These are phyloP conservation scores for Solea solea DNA, from an alignment of 2,113 vertebrate species.

Conservation along the genomic window DNA sequence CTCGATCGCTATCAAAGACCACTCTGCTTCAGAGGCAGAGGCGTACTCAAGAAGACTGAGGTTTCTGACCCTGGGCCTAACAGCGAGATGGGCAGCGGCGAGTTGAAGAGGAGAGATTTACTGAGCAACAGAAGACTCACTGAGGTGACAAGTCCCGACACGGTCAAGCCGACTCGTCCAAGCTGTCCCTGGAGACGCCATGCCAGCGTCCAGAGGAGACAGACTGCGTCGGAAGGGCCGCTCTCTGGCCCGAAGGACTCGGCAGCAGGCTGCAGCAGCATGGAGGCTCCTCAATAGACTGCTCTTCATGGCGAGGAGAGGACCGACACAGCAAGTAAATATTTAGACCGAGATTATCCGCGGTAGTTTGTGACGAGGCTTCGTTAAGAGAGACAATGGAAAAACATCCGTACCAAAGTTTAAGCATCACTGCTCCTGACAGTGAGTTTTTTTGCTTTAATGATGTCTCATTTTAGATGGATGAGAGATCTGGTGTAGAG, in stretches of 20 bases:
- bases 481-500: background rate
- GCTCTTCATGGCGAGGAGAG: conserved; percentile 77
- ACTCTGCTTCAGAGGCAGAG: conserved; percentile 22
- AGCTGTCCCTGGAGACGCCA: conserved; percentile 31
- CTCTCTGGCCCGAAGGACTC: conserved; percentile 79
- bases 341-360: background rate
- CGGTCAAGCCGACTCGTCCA: background rate
- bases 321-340: conserved; percentile 12
- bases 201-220: conserved; percentile 79
- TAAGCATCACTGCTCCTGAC: background rate
- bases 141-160: background rate
- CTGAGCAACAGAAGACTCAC: conserved; percentile 16
- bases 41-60: conserved; percentile 17
- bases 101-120: conserved; percentile 12
- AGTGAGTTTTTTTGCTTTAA: background rate
- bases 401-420: background rate
- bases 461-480: background rate
- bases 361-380: background rate
- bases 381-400: background rate
- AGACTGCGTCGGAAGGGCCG: conserved; percentile 79
- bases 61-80: conserved; percentile 31
- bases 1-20: conserved; percentile 50
- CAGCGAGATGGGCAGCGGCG: background rate
- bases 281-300: conserved; percentile 82
- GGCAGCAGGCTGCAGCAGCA: conserved; percentile 77